Evolutionary conservation across 1,140 invertebrate genomes (phyloP).

Genomic region (Drosophila arizonae): DNA sequence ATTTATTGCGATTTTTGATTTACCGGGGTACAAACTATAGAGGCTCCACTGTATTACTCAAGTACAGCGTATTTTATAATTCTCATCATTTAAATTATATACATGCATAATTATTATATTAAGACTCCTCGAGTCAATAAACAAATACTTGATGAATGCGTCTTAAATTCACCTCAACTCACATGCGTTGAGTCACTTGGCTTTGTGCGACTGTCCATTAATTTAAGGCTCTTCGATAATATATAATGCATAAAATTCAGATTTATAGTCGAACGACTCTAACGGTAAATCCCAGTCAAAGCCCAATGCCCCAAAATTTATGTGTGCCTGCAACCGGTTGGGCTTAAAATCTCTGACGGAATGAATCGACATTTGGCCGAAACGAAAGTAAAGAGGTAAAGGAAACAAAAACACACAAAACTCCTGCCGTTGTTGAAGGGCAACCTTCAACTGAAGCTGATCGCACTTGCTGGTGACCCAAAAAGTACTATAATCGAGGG

Average conservation of each 20-base stretch:
- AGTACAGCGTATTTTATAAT: no score
- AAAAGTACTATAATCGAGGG: slow-evolving; percentile 14
- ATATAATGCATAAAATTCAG: slow-evolving; percentile 51
- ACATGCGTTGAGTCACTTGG: slow-evolving; percentile 28
- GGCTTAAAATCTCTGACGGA: slow-evolving; percentile 29
- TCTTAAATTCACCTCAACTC: background rate
- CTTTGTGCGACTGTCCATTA: slow-evolving; percentile 24
- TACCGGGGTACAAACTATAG: no score
- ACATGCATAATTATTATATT: no score
- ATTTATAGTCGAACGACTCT: slow-evolving; percentile 57
- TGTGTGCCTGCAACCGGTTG: slow-evolving; percentile 52
- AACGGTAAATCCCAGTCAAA: slow-evolving; percentile 73
- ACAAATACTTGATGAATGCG: background rate
- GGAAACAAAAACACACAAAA: background rate
- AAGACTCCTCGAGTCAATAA: no score
- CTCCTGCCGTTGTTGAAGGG: slow-evolving; percentile 47
- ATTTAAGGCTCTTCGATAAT: slow-evolving; percentile 43
- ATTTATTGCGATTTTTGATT: no score
- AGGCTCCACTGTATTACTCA: no score
- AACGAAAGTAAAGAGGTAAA: slow-evolving; percentile 4
- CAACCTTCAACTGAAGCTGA: slow-evolving; percentile 46
- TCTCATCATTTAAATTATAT: no score
- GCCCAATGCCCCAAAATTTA: slow-evolving; percentile 54
- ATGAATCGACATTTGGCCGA: slow-evolving; percentile 30
- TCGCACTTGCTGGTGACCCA: slow-evolving; percentile 43